Conservation (phyloP, 2,888 invertebrate genomes). For the Lasioglossum pauxillum region DNA sequence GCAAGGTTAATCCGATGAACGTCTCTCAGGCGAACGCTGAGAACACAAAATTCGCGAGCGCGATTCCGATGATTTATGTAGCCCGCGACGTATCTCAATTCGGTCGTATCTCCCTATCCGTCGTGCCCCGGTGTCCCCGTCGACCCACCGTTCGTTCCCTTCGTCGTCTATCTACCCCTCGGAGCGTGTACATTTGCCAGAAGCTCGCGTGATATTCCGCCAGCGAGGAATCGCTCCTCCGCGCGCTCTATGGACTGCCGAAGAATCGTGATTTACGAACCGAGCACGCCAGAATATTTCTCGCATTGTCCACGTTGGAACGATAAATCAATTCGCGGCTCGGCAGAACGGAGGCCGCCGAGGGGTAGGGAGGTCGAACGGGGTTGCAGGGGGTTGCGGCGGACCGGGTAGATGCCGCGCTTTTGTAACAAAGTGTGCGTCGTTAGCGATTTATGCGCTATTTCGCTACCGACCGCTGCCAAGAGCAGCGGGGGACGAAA, state of each 20-base stretch:
- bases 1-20: constrained; percentile 43
- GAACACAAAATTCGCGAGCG: constrained; percentile 43
- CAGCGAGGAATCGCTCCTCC: constrained; percentile 54
- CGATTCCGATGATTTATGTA: constrained; percentile 53
- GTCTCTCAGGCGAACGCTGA: constrained; percentile 32
- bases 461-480: constrained; percentile 67
- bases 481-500: constrained; percentile 48
- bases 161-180: constrained; percentile 28
- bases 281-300: constrained; percentile 80
- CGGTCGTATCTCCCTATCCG: constrained; percentile 24
- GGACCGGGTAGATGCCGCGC: constrained; percentile 48
- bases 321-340: constrained; percentile 79
- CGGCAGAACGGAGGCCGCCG: constrained; percentile 39
- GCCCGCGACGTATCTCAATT: constrained; percentile 51
- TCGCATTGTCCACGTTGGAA: constrained; percentile 81
- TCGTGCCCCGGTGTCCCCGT: background rate
- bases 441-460: constrained; percentile 80
- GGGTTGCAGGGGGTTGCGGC: constrained; percentile 34
- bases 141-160: constrained; percentile 23
- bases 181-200: constrained; percentile 64
- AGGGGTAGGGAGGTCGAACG: constrained; percentile 11
- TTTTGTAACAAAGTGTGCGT: constrained; percentile 77
- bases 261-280: constrained; percentile 80
- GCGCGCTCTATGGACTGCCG: constrained; percentile 71
- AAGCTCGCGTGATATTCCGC: constrained; percentile 70